Conservation (phyloP, 2,113 vertebrate species). For the Pogonocichla stellata region DNA sequence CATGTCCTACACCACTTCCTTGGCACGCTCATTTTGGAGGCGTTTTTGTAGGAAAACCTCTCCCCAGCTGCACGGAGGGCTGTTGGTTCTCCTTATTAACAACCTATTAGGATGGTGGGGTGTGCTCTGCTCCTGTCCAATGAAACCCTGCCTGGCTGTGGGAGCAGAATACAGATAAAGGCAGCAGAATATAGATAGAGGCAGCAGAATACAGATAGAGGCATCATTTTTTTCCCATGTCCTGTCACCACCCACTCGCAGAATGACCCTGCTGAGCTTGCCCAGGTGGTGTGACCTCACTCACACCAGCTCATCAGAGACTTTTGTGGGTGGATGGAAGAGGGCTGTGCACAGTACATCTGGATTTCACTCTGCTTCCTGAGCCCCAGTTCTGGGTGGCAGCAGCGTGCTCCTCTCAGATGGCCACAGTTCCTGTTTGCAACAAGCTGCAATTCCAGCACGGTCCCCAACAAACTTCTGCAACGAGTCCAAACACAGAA, state of each 20-base stretch:
- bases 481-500: background rate
- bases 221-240: background rate
- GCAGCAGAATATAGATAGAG: background rate
- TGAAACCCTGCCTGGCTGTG: background rate
- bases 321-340: background rate
- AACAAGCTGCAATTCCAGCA: background rate
- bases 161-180: background rate
- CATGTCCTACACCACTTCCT: background rate
- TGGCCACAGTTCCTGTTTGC: rapidly evolving
- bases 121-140: background rate
- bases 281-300: background rate
- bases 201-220: background rate
- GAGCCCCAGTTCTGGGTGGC: background rate
- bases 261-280: background rate
- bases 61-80: background rate
- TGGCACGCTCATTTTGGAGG: background rate
- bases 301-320: background rate
- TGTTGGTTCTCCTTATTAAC: background rate
- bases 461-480: background rate
- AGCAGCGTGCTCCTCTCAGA: no score
- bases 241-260: background rate
- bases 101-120: background rate
- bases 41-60: background rate
- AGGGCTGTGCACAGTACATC: rapidly evolving
- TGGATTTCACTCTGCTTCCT: background rate